phyloP scores from a whole-genome alignment of 2,113 vertebrate species.

The Illadopsis cleaveri region DNA sequence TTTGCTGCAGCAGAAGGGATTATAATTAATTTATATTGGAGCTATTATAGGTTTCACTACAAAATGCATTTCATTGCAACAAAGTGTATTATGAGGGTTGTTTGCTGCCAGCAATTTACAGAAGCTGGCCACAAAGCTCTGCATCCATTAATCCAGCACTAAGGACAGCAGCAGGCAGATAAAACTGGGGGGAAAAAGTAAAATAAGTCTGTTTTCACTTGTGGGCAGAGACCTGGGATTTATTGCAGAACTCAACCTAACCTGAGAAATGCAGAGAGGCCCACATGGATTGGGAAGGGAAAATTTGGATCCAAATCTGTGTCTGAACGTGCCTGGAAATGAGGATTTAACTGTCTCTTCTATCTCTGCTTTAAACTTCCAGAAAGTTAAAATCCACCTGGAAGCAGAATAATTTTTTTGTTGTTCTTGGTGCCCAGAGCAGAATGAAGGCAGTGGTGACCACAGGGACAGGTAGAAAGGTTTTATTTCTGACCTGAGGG shows the following conservation, averaged over 20 bases:
- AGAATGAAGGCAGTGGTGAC: not conserved
- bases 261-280: not conserved
- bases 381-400: not conserved
- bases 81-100: conserved; percentile 27
- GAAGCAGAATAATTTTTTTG: not conserved
- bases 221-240: not conserved
- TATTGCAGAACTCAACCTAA: not conserved
- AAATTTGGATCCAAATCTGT: not conserved
- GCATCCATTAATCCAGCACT: not conserved
- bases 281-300: not conserved
- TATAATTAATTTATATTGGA: conserved; percentile 77
- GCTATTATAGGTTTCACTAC: conserved; percentile 68
- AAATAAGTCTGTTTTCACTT: not conserved
- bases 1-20: conserved; percentile 69
- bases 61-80: conserved; percentile 68
- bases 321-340: not conserved
- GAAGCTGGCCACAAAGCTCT: conserved; percentile 2
- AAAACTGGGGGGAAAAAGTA: not conserved
- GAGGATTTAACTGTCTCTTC: not conserved
- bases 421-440: not conserved
- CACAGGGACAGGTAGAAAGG: not conserved
- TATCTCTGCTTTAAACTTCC: not conserved
- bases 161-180: conserved; percentile 1
- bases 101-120: conserved; percentile 42
- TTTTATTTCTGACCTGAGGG: not conserved